These are phyloP conservation scores for Ophioderma brevispina DNA, from an alignment of 35 echinoderm and acorn worm genomes.

Conservation along the genomic window DNA sequence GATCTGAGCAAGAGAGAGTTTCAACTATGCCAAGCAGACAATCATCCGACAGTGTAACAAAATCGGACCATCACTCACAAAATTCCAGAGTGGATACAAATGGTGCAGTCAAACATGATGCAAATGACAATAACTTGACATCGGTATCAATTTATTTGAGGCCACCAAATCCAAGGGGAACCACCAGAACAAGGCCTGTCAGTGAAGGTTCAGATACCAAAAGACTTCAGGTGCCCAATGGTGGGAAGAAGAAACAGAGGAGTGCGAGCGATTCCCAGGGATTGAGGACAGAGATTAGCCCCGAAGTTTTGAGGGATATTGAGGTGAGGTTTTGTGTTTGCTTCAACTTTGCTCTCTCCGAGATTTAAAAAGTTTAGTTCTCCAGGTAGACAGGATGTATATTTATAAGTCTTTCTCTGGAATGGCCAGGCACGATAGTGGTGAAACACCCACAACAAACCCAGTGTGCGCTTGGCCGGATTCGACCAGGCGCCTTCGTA, in stretches of 20 bases:
- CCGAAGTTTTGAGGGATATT: neutral
- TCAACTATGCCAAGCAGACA: too few relatives aligned
- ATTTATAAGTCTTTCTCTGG: too few relatives aligned
- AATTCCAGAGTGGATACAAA: neutral
- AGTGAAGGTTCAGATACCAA: neutral
- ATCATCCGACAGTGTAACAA: too few relatives aligned
- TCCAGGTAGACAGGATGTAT: neutral
- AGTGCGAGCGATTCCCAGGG: neutral
- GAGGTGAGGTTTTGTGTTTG: neutral
- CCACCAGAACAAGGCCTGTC: neutral
- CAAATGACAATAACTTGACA: neutral
- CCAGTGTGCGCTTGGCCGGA: too few relatives aligned
- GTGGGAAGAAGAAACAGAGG: neutral
- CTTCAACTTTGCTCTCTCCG: neutral
- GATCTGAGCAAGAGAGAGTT: too few relatives aligned
- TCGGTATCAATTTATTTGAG: neutral
- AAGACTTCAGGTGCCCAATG: neutral
- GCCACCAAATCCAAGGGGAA: neutral
- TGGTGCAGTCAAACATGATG: neutral
- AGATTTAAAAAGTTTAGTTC: neutral
- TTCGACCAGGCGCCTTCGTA: neutral
- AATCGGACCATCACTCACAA: too few relatives aligned
- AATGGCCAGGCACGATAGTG: too few relatives aligned
- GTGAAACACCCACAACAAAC: neutral
- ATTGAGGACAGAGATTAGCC: neutral